Base-by-base conservation (phyloP, 1,140 invertebrate species). In the Rhynchophorus ferrugineus region DNA sequence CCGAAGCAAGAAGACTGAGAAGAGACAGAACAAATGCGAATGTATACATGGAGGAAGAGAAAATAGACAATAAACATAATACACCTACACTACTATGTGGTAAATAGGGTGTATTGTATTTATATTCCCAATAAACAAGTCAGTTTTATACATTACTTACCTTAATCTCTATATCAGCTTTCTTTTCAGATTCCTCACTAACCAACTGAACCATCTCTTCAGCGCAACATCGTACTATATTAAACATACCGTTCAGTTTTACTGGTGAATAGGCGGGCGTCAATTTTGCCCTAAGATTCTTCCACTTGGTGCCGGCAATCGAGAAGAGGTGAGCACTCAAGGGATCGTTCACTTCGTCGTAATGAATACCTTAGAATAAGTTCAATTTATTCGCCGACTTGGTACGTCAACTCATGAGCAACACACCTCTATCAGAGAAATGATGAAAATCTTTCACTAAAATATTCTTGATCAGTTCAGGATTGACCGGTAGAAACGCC, bases 381-480 rank as follows among this genome's bases (percentile, higher is more conserved):
- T 13, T 6, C 16, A n/a, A 3, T 3, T 37, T 37, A 14, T 37
- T 37, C 11, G 19, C 2, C 14, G 14, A 39, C 2, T 18, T 3
- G 11, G 5, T 3, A 8, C n/a, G n/a, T n/a, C n/a, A n/a, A n/a
- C n/a, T n/a, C n/a, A n/a, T n/a, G 3, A 8, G 37, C 11, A 18
- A 39, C 41, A 8, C 39, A 55, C 73, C 73, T 39, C 76, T 63
- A 62, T 78, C 73, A 35, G 69, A 65, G 56, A 80, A 81, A 61
- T 68, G 62, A 1, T 63, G 45, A 37, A 78, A 78, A 59, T 79
- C 74, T 49, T 74, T 61, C 33, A 7, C 50, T 16, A 83, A 49
- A 1, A 85, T 71, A 13, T 71, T 62, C 57, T 80, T 81, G 0
- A 82, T 71, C 0, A 85, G 58, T 5, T 79, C 75, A 14, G 79